Base-by-base conservation (phyloP, 1,140 invertebrate species). In the Maniola jurtina region DNA sequence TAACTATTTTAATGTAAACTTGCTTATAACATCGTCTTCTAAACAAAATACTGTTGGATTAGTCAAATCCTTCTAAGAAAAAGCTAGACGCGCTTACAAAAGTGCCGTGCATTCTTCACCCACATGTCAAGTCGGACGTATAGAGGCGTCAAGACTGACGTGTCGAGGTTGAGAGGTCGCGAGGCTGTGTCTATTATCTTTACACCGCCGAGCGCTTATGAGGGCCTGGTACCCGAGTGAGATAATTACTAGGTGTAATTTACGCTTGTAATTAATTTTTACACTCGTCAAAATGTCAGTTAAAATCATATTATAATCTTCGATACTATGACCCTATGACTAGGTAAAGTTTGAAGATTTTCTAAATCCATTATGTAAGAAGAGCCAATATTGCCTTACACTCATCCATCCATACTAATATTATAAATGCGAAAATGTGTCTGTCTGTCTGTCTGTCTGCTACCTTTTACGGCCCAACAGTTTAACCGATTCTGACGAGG, bases 131-230 rank as follows among this genome's bases (percentile, higher is more conserved):
- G 54, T 11, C 34, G 25, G 54, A 55, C 54, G 54, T 55, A 55
- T 35, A 55, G 54, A 55, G 54, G 54, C 54, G 54, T 55, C 54
- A 35, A 55, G 13, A 55, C 25, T 55, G 54, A 55, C 54, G 54
- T 35, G 54, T 35, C 25, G 54, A 55, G 54, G 54, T 55, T 4
- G 54, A 55, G 54, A 55, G 54, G 54, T 55, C 54, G 54, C 3
- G 50, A 1, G 48, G 16, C 48, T 52, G 9, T 25, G 25, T 55
- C 54, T 55, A 54, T 54, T 54, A 55, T 55, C 54, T 55, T 55
- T 55, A 36, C 35, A 55, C 54, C 54, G 54, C 54, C 54, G 13
- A 33, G 34, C 54, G 13, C 54, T 36, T n/a, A 55, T 55, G 54
- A 55, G 54, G 3, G 34, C 54, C 33, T 55, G 34, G 54, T 55